These are phyloP conservation scores for Eubasilissa regina DNA, from an alignment of 1,140 invertebrate species.

Conservation along the genomic window DNA sequence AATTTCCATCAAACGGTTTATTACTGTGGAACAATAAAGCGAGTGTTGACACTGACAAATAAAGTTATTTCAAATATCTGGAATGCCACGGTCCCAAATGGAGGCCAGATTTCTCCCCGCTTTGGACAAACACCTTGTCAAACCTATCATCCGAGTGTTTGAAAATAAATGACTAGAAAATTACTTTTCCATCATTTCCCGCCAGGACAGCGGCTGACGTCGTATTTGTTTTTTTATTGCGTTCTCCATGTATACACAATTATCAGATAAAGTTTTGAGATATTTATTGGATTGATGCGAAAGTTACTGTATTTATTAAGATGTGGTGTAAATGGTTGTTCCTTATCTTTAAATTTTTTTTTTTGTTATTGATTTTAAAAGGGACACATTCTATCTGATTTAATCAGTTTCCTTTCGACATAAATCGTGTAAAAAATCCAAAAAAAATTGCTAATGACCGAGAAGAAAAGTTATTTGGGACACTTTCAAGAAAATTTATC, in stretches of 20 bases:
- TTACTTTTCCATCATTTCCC: constrained; percentile 17
- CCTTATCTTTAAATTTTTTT: no score
- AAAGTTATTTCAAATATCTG: background rate
- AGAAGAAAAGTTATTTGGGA: no score
- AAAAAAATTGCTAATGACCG: no score
- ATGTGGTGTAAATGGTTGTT: no score
- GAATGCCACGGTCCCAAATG: background rate
- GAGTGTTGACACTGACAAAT: background rate
- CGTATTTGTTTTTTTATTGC: background rate
- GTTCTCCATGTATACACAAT: background rate
- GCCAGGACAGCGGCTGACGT: background rate
- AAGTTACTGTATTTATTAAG: background rate
- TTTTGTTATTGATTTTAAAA: no score
- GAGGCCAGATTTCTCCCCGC: background rate
- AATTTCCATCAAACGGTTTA: no score
- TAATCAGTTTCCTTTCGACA: no score
- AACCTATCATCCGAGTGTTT: constrained; percentile 7
- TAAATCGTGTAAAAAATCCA: no score
- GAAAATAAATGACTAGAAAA: constrained; percentile 6
- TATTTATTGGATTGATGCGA: background rate
- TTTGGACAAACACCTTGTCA: constrained; percentile 16
- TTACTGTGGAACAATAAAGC: no score
- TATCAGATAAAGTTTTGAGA: no score
- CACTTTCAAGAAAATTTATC: no score
- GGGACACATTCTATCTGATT: no score